Percentiles rank a stretch among this genome's conserved stretches.
phyloP scores from a whole-genome alignment of 2,113 vertebrate genomes.

The Ictalurus furcatus region DNA sequence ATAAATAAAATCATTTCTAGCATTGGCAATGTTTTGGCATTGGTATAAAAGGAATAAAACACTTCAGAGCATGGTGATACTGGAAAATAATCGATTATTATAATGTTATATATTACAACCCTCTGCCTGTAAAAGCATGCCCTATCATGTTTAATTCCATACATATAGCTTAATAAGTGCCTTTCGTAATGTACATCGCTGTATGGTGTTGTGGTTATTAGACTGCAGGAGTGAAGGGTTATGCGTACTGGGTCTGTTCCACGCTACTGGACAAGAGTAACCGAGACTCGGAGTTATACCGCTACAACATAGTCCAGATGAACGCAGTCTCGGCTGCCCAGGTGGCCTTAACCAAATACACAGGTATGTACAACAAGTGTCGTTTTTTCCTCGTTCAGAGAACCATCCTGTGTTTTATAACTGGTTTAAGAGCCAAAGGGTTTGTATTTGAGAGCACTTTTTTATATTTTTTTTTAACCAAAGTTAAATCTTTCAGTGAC shows the following conservation, averaged over 20 bases:
- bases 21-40: neutral
- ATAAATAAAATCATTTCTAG: neutral
- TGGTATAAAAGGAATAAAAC: neutral
- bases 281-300: constrained; percentile 87
- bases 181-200: neutral
- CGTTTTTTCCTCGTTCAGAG: neutral
- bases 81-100: neutral
- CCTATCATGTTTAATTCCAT: neutral
- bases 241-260: constrained; percentile 92
- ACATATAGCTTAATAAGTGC: neutral
- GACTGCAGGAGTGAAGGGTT: constrained; percentile 94
- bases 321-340: constrained; percentile 91
- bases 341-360: constrained; percentile 87
- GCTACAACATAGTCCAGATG: constrained; percentile 95
- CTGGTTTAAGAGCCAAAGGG: neutral
- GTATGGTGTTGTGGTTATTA: constrained; percentile 55
- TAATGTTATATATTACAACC: neutral
- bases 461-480: neutral
- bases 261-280: constrained; percentile 90
- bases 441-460: neutral
- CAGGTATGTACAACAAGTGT: constrained; percentile 70
- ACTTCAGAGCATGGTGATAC: neutral
- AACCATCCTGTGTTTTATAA: neutral
- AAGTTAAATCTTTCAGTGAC: neutral
- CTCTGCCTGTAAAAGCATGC: neutral